phyloP scores from a whole-genome alignment of 1,140 invertebrate species.

The Dermatophagoides farinae region DNA sequence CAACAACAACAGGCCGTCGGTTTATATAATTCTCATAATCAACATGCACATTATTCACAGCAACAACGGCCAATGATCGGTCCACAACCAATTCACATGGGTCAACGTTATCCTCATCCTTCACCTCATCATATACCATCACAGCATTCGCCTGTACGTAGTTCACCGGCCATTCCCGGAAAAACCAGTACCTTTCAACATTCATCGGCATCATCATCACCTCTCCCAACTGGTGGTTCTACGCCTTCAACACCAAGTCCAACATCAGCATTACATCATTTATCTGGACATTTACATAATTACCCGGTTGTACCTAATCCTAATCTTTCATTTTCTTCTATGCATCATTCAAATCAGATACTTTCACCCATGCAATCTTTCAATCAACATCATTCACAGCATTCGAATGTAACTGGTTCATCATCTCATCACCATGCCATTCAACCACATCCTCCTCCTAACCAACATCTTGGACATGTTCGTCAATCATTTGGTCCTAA shows the following conservation, averaged over 20 bases:
- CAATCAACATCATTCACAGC: neutral
- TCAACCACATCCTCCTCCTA: neutral
- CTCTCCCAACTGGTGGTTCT: too few species aligned
- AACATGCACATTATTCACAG: neutral
- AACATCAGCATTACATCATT: too few species aligned
- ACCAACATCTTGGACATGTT: neutral
- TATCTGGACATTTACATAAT: too few species aligned
- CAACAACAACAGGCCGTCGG: neutral
- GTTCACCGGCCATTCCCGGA: too few species aligned
- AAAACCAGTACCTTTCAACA: too few species aligned
- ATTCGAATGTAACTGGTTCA: neutral
- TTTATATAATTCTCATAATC: neutral
- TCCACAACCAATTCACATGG: neutral
- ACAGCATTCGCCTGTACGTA: slow-evolving; percentile 1
- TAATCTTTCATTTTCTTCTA: too few species aligned
- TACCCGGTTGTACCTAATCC: too few species aligned
- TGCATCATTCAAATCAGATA: neutral
- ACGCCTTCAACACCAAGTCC: too few species aligned
- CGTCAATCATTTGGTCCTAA: neutral
- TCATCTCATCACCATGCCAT: neutral
- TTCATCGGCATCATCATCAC: too few species aligned
- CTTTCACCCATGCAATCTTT: neutral
- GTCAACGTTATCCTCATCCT: neutral
- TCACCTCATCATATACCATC: slow-evolving; percentile 15
- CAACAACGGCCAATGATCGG: neutral